Evolutionary conservation across 1,140 invertebrate species (phyloP).

Genomic region (Brachionus rubens): DNA sequence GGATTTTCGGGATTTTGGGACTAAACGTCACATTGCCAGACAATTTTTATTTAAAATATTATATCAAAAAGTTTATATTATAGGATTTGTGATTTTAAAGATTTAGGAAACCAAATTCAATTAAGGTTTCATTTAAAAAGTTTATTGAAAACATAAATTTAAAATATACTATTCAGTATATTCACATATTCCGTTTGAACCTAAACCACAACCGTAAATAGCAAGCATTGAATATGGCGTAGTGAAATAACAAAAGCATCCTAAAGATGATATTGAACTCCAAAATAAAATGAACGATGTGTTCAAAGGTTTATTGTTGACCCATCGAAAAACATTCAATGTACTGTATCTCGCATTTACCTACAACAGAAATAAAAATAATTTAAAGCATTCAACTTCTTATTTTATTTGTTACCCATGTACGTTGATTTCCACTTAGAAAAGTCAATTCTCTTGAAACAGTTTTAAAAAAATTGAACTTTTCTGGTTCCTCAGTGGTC

Average conservation of each 20-base stretch:
- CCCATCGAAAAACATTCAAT: not conserved
- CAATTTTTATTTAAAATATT: too few relatives aligned
- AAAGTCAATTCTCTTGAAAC: not conserved
- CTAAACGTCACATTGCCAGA: too few relatives aligned
- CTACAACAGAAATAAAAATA: not conserved
- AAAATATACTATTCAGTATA: not conserved
- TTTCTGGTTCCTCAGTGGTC: not conserved
- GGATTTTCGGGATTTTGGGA: too few relatives aligned
- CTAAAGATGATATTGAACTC: not conserved
- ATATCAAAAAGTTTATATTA: too few relatives aligned
- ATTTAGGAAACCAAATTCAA: too few relatives aligned
- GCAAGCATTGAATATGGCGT: not conserved
- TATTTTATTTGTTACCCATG: not conserved
- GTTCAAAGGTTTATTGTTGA: not conserved
- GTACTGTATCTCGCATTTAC: not conserved
- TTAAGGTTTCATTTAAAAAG: too few relatives aligned
- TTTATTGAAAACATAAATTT: too few relatives aligned
- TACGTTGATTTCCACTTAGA: not conserved
- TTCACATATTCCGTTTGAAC: not conserved
- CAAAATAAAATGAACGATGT: not conserved
- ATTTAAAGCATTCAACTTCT: too few relatives aligned
- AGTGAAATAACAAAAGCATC: not conserved
- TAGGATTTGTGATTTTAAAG: too few relatives aligned
- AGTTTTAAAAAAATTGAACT: not conserved
- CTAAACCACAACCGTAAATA: not conserved